phyloP scores from a whole-genome alignment of 2,888 invertebrate species.

The Lasioglossum pauxillum region DNA sequence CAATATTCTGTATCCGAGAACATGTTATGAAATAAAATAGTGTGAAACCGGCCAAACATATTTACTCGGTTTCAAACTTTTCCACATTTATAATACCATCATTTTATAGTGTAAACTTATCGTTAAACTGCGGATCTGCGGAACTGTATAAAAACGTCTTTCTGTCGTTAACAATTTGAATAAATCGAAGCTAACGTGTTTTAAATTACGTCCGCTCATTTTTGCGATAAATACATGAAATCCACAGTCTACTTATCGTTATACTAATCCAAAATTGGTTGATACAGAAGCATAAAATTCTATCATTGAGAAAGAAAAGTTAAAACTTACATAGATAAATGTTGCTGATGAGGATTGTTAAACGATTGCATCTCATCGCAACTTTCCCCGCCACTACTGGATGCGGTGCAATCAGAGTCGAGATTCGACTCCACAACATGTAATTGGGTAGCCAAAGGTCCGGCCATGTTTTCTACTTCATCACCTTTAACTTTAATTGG shows the following conservation, averaged over 20 bases:
- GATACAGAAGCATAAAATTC: too few relatives aligned
- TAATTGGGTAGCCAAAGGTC: conserved; percentile 90
- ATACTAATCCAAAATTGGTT: too few relatives aligned
- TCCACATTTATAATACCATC: background rate
- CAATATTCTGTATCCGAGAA: conserved; percentile 15
- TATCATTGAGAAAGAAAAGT: conserved; percentile 16
- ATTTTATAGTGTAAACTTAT: background rate
- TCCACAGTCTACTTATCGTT: background rate
- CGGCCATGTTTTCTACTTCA: conserved; percentile 90
- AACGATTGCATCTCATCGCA: conserved; percentile 94
- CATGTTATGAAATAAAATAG: conserved; percentile 10
- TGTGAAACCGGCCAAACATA: conserved; percentile 70
- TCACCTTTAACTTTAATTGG: conserved; percentile 81
- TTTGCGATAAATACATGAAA: too few relatives aligned
- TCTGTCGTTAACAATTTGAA: too few relatives aligned
- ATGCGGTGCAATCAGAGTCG: conserved; percentile 97
- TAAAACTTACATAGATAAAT: conserved; percentile 91
- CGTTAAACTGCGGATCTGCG: too few relatives aligned
- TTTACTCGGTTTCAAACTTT: conserved; percentile 68
- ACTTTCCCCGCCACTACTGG: conserved; percentile 97
- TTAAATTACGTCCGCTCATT: too few relatives aligned
- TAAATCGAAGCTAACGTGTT: too few relatives aligned
- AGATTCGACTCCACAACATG: conserved; percentile 90
- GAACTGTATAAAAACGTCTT: too few relatives aligned
- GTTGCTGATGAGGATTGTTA: conserved; percentile 91